phyloP scores from a whole-genome alignment of 2,888 invertebrate species.

The Shargacucullia verbasci region DNA sequence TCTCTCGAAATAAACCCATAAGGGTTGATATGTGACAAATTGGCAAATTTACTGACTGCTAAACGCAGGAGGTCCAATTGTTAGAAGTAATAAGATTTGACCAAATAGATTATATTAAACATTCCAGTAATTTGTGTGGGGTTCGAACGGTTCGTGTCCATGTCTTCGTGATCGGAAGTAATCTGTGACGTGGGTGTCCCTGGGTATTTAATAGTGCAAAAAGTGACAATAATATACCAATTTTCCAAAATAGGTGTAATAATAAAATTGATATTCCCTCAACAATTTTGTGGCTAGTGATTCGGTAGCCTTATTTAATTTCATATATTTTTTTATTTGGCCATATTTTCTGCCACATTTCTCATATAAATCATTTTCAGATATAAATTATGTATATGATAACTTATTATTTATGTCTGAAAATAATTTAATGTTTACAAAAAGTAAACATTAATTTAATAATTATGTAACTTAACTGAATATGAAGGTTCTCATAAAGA shows the following conservation, averaged over 20 bases:
- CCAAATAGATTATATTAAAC: constrained; percentile 61
- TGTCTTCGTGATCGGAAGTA: constrained; percentile 80
- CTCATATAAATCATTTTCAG: not conserved
- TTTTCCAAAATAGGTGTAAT: constrained; percentile 50
- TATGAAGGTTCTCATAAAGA: constrained; percentile 43
- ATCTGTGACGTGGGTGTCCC: constrained; percentile 68
- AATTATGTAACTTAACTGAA: constrained; percentile 16
- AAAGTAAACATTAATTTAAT: constrained; percentile 30
- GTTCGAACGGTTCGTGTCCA: constrained; percentile 56
- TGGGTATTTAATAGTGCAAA: constrained; percentile 57
- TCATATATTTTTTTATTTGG: not conserved
- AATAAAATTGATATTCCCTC: constrained; percentile 48
- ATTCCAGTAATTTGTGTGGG: constrained; percentile 60
- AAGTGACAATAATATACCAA: constrained; percentile 66
- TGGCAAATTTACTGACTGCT: constrained; percentile 67
- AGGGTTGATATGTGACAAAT: constrained; percentile 81
- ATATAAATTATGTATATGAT: too few species aligned
- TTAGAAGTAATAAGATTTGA: constrained; percentile 67
- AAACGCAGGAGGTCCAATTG: constrained; percentile 80
- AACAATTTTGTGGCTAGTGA: not conserved
- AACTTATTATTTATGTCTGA: too few species aligned
- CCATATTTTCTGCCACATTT: not conserved
- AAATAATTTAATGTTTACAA: not conserved
- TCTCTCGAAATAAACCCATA: constrained; percentile 70
- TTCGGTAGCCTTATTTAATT: constrained; percentile 12